A percentile compares a stretch with the other conserved stretches of the same genome.
phyloP scores from a whole-genome alignment of 2,797 vertebrate species.

The Cetoscarus ocellatus region DNA sequence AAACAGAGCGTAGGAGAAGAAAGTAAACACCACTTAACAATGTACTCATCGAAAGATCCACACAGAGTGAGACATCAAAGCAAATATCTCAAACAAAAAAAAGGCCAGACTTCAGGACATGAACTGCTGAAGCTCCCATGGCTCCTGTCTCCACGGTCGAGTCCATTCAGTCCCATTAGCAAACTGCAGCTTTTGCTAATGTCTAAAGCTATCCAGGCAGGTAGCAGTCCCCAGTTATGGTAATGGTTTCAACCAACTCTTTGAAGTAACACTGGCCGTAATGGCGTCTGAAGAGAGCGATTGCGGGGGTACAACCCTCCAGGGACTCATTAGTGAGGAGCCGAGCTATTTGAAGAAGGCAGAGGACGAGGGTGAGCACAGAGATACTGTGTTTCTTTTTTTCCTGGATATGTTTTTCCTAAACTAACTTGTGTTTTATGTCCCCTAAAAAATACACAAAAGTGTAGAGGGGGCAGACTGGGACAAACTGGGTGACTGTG shows the following conservation, averaged over 20 bases:
- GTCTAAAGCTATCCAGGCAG: slow-evolving; percentile 64
- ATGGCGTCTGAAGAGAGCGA: slow-evolving; percentile 74
- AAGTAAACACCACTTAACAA: slow-evolving; percentile 69
- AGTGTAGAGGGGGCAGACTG: slow-evolving; percentile 36
- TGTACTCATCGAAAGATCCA: slow-evolving; percentile 53
- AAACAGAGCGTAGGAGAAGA: slow-evolving; percentile 38
- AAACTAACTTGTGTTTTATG: slow-evolving; percentile 18
- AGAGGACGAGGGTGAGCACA: slow-evolving; percentile 24
- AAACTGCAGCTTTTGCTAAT: slow-evolving; percentile 62
- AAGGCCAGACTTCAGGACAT: slow-evolving; percentile 55
- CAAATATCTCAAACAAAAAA: slow-evolving; percentile 48
- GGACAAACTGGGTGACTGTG: slow-evolving; percentile 51
- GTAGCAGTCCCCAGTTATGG: slow-evolving; percentile 67
- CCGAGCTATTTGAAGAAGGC: slow-evolving; percentile 69
- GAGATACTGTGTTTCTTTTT: slow-evolving; percentile 19
- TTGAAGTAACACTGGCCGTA: slow-evolving; percentile 73
- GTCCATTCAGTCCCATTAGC: slow-evolving; percentile 68
- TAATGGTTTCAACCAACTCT: slow-evolving; percentile 65
- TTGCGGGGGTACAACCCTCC: slow-evolving; percentile 65
- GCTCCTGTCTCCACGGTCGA: slow-evolving; percentile 42
- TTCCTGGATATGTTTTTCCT: slow-evolving; percentile 17
- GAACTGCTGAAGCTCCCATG: slow-evolving; percentile 61
- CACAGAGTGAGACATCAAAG: slow-evolving; percentile 74
- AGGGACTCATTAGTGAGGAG: slow-evolving; percentile 80
- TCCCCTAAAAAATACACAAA: slow-evolving; percentile 35